phyloP scores from a whole-genome alignment of 2,888 invertebrate species.

The Caenorhabditis japonica region DNA sequence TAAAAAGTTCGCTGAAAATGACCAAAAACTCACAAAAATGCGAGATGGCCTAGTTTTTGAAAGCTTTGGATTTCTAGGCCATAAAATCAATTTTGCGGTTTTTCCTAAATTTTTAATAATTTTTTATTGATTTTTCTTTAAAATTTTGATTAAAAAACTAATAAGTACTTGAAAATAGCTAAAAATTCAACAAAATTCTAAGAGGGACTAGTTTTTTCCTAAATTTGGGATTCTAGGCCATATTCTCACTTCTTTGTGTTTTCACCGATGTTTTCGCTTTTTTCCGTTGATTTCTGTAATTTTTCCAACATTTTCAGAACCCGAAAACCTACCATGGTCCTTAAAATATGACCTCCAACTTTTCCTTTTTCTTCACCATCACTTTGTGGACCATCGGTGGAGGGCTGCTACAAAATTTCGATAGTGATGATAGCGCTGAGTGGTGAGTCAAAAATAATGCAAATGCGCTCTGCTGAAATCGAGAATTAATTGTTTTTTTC shows the following conservation, averaged over 20 bases:
- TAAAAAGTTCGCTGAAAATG: too few species aligned
- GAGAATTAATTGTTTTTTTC: slow-evolving; percentile 20
- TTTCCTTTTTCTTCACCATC: background rate
- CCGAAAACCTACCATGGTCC: slow-evolving; percentile 1
- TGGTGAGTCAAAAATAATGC: slow-evolving; percentile 3
- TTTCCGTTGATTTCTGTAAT: background rate
- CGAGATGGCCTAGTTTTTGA: too few species aligned
- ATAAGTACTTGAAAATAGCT: too few species aligned
- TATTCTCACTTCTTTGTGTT: too few species aligned
- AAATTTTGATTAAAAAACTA: too few species aligned
- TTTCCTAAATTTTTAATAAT: too few species aligned
- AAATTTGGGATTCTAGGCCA: too few species aligned
- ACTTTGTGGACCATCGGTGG: slow-evolving; percentile 8
- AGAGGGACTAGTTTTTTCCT: background rate
- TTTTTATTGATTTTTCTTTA: too few species aligned
- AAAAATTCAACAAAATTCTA: background rate
- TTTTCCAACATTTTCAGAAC: background rate
- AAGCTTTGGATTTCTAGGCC: too few species aligned
- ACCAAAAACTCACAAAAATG: too few species aligned
- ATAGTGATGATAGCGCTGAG: slow-evolving; percentile 26
- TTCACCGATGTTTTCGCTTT: too few species aligned
- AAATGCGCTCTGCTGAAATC: background rate
- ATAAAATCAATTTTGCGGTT: too few species aligned
- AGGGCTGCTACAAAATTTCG: slow-evolving; percentile 16
- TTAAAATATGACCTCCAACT: background rate